Percentiles rank a stretch among this genome's conserved stretches.
Evolutionary conservation across 2,113 vertebrate genomes (phyloP).

Genomic region (Otus sunia): DNA sequence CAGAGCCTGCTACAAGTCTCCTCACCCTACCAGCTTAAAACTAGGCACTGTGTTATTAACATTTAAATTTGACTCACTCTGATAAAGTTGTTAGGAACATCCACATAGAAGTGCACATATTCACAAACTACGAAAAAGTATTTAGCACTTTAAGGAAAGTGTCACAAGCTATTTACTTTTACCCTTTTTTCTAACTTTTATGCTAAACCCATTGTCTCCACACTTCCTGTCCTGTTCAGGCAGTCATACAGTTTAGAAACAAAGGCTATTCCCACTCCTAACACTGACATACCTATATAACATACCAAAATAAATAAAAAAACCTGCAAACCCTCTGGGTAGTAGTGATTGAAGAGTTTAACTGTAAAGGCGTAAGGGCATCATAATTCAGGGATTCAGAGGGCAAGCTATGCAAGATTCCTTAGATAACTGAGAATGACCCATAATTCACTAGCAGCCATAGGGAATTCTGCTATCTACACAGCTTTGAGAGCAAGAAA

Average conservation of each 20-base stretch:
- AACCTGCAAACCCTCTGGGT: neutral
- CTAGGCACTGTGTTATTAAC: neutral
- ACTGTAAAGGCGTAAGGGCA: neutral
- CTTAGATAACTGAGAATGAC: conserved; percentile 42
- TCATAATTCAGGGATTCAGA: conserved; percentile 42
- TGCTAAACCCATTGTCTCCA: neutral
- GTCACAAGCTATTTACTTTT: neutral
- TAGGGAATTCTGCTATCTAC: conserved; percentile 25
- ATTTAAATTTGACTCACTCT: neutral
- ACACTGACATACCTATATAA: neutral
- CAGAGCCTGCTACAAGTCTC: neutral
- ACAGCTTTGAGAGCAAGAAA: conserved; percentile 21
- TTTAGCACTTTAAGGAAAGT: neutral
- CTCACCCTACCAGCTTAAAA: neutral
- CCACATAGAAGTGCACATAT: neutral
- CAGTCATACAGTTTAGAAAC: neutral
- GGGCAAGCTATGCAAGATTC: neutral
- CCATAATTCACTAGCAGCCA: conserved; percentile 42
- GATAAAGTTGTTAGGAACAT: neutral
- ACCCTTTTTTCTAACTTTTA: neutral
- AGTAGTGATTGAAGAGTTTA: conserved; percentile 23
- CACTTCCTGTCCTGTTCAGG: neutral
- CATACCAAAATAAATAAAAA: neutral
- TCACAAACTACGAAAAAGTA: neutral
- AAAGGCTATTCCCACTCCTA: neutral